These are phyloP conservation scores for Trachelipus rathkii DNA, from an alignment of 1,140 invertebrate genomes.

Conservation along the genomic window DNA sequence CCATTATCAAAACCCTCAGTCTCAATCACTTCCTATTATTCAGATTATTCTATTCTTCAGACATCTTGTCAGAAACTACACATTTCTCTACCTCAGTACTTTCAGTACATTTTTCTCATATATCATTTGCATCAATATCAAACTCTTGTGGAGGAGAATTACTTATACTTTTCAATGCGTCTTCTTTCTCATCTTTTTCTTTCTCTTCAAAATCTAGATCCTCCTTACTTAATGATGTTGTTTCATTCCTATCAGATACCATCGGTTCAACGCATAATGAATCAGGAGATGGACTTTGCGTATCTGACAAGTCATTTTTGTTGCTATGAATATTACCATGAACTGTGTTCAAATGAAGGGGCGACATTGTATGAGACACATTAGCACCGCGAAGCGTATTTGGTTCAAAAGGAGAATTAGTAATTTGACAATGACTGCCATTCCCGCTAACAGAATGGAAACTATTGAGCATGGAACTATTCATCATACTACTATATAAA, in stretches of 20 bases:
- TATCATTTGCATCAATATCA: constrained; percentile 17
- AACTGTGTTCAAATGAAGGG: background rate
- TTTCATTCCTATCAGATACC: constrained; percentile 18
- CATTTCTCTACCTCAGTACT: constrained; percentile 30
- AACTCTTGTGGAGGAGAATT: constrained; percentile 19
- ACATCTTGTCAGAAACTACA: constrained; percentile 34
- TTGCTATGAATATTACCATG: background rate
- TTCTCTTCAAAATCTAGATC: constrained; percentile 41
- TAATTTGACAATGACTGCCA: background rate
- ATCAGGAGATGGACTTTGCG: constrained; percentile 34
- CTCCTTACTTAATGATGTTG: constrained; percentile 32
- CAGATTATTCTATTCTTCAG: background rate
- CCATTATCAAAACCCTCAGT: no score
- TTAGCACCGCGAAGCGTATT: constrained; percentile 31
- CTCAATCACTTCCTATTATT: no score
- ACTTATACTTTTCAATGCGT: constrained; percentile 25
- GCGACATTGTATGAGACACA: constrained; percentile 24
- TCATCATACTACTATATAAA: constrained; percentile 37
- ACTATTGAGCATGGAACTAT: constrained; percentile 36
- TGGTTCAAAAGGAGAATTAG: constrained; percentile 16
- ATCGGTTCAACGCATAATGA: constrained; percentile 34
- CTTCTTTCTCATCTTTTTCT: constrained; percentile 38
- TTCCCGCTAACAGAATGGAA: constrained; percentile 36
- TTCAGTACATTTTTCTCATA: constrained; percentile 25
- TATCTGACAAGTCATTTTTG: constrained; percentile 18